Percentiles rank a stretch among this genome's conserved stretches.
phyloP scores from a whole-genome alignment of 2,797 vertebrate species.

The Hoplostethus mediterraneus region DNA sequence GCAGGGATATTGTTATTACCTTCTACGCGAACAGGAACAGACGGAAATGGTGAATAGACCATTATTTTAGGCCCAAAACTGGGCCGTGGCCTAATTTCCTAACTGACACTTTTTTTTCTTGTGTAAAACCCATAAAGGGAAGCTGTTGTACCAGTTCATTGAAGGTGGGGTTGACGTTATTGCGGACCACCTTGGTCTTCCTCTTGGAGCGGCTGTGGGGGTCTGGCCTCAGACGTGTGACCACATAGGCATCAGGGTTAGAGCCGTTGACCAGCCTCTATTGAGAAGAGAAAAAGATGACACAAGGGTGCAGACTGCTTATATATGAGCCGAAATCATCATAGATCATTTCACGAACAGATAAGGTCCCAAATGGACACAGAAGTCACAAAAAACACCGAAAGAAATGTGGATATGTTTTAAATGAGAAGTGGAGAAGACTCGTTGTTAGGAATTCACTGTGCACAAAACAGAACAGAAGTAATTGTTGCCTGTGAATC shows the following conservation, averaged over 20 bases:
- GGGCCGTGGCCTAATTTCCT: too few relatives aligned
- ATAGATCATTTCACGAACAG: not conserved
- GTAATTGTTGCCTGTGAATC: too few relatives aligned
- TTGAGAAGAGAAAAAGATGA: conserved; percentile 18
- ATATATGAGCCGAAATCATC: not conserved
- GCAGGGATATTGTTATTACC: too few relatives aligned
- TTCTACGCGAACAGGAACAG: too few relatives aligned
- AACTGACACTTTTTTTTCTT: too few relatives aligned
- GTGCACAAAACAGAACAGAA: too few relatives aligned
- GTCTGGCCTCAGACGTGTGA: conserved; percentile 87
- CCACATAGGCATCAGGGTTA: conserved; percentile 87
- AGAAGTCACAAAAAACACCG: not conserved
- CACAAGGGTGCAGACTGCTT: not conserved
- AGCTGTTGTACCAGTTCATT: conserved; percentile 89
- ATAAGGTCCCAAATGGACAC: not conserved
- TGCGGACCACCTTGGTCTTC: conserved; percentile 90
- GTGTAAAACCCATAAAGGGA: not conserved
- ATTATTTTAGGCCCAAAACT: too few relatives aligned
- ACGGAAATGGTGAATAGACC: too few relatives aligned
- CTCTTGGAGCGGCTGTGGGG: conserved; percentile 80
- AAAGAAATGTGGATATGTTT: too few relatives aligned
- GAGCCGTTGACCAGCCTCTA: conserved; percentile 88
- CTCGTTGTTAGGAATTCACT: not conserved
- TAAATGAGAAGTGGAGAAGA: too few relatives aligned
- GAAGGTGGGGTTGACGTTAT: conserved; percentile 89